These are phyloP conservation scores for Tachystola acroxantha DNA, from an alignment of 2,888 invertebrate species.

Conservation along the genomic window DNA sequence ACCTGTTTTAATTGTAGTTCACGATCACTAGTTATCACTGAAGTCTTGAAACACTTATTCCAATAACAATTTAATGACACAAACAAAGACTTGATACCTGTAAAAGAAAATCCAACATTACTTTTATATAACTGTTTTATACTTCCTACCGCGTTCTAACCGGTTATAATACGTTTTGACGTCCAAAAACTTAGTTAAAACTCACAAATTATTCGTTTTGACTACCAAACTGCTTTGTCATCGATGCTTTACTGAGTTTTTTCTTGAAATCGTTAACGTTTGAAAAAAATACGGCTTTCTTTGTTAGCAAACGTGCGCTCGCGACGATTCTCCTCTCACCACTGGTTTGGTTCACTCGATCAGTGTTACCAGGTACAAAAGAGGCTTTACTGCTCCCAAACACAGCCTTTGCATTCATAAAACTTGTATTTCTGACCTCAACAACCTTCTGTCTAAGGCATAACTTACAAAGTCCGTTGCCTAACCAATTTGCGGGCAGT, in stretches of 20 bases:
- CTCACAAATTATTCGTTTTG: constrained; percentile 17
- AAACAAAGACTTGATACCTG: constrained; percentile 41
- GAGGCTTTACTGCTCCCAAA: constrained; percentile 31
- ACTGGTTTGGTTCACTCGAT: constrained; percentile 29
- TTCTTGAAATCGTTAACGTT: constrained; percentile 23
- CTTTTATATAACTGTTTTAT: constrained; percentile 60
- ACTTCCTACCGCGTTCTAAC: constrained; percentile 45
- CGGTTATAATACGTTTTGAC: constrained; percentile 28
- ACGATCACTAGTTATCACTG: constrained; percentile 47
- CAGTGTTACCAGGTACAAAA: constrained; percentile 40
- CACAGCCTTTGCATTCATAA: constrained; percentile 3
- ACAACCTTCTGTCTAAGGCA: constrained; percentile 9
- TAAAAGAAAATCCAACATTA: constrained; percentile 48
- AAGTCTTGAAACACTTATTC: constrained; percentile 35
- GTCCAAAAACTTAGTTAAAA: constrained; percentile 13
- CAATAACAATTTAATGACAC: constrained; percentile 36
- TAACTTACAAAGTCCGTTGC: constrained; percentile 6
- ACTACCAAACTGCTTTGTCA: constrained; percentile 17
- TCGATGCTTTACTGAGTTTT: constrained; percentile 24
- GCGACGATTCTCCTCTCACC: constrained; percentile 31
- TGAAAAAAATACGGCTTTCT: constrained; percentile 13
- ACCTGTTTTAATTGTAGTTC: constrained; percentile 38
- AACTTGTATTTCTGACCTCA: background rate
- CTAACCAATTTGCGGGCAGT: background rate
- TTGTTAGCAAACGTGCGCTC: constrained; percentile 24